Evolutionary conservation across 2,113 vertebrate genomes (phyloP), one percentile per base, ranked within the genome.

Genomic region (Dipodomys stephensi): DNA sequence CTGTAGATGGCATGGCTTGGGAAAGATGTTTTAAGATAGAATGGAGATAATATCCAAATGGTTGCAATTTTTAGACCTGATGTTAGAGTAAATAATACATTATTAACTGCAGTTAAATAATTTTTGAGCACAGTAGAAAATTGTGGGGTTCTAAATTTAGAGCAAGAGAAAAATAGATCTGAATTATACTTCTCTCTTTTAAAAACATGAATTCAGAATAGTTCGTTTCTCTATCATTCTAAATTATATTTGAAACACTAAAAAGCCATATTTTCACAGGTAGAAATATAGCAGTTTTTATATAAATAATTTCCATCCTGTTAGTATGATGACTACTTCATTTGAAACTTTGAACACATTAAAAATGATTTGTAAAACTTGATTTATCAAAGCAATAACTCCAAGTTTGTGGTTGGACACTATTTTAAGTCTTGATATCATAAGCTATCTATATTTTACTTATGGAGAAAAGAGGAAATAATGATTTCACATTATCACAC

Each of bases 81-180:
- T 83, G 28, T 95, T 87, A 79, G 69, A 93, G 69, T 68, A 91
- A 88, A 94, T 82, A 94, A 73, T 85, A 87, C 39, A 91, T 72
- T 89, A 95, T 91, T 96, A 91, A 91, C 77, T 91, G 32, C 49
- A 94, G 89, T 96, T 94, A 93, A 92, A 89, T 91, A 92, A 94
- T 94, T 96, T 96, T 92, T 90, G 46, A 95, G 76, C 77, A 39
- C 89, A 90, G 88, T 35, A 78, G 92, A 92, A 96, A 93, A 93
- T 87, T 91, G 35, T 60, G 10, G 6, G 71, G 7, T 87, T 94
- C 92, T 84, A 93, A 95, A 95, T 95, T 92, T 92, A 94, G 92
- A 91, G 93, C 32, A 83, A 88, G 35, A 83, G 83, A 30, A 44
- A 90, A 73, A 83, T 86, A 92, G 53, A 20, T 87, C 84, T 83